Conservation (phyloP, 1,140 invertebrate genomes). For the Telenomus remus region DNA sequence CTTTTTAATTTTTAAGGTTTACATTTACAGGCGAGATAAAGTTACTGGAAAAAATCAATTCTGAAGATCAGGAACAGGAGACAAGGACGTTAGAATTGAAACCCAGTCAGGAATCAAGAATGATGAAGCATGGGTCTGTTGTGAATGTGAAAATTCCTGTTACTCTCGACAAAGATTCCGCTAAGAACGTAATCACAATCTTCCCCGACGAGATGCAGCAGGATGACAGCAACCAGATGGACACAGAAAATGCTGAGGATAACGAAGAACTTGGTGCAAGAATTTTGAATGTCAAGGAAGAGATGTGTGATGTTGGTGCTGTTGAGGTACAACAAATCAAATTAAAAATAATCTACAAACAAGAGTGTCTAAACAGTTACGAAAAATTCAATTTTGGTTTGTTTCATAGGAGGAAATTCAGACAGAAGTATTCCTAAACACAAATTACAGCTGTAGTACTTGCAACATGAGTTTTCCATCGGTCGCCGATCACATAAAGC, state of each 20-base stretch:
- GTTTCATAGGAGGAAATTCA: conserved; percentile 47
- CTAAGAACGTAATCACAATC: conserved; percentile 64
- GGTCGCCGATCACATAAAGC: conserved; percentile 79
- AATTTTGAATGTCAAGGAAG: conserved; percentile 66
- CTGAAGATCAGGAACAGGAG: neutral
- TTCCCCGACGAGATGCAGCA: conserved; percentile 52
- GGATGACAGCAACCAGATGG: conserved; percentile 55
- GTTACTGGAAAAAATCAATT: neutral
- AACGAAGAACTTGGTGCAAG: conserved; percentile 56
- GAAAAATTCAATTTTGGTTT: neutral
- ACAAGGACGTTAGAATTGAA: neutral
- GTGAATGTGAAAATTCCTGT: conserved; percentile 62
- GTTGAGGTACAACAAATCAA: conserved; percentile 23
- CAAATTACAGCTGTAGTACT: conserved; percentile 79
- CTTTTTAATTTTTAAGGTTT: neutral
- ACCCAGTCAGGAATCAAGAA: neutral
- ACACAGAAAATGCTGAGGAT: conserved; percentile 51
- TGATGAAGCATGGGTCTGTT: conserved; percentile 30
- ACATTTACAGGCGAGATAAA: neutral
- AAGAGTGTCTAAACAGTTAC: no score
- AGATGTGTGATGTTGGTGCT: conserved; percentile 57
- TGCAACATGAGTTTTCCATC: conserved; percentile 80
- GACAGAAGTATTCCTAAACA: conserved; percentile 50
- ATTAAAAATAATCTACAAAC: no score
- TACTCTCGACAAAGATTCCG: conserved; percentile 34